phyloP scores from a whole-genome alignment of 1,140 invertebrate genomes.

The Sitobion miscanthi region DNA sequence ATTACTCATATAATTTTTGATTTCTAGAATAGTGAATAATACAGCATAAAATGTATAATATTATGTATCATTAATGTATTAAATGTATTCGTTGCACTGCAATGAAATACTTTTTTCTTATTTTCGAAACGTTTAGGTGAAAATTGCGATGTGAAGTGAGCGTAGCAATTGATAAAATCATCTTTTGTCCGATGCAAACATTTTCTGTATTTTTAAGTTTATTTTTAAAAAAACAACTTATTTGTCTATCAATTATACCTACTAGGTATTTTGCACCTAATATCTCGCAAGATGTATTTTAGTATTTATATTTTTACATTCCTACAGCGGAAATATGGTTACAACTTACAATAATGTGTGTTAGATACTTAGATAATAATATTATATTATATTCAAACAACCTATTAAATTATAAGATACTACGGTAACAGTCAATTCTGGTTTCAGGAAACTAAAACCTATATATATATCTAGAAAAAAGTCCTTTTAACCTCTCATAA shows the following conservation, averaged over 20 bases:
- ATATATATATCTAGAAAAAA: not conserved
- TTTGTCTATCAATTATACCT: not conserved
- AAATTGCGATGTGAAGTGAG: not conserved
- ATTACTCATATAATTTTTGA: not conserved
- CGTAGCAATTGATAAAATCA: not conserved
- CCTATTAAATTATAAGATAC: not conserved
- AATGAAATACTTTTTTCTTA: not conserved
- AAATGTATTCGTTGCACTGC: not conserved
- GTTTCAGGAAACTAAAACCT: not conserved
- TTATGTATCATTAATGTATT: no score
- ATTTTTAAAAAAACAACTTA: no score
- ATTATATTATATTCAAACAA: not conserved
- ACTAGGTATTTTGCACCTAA: not conserved
- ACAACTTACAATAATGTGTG: no score
- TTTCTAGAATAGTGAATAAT: not conserved
- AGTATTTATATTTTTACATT: not conserved
- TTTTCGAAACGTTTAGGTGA: not conserved
- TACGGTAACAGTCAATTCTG: not conserved
- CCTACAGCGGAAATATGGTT: not conserved
- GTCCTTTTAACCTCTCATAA: not conserved
- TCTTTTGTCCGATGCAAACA: not conserved
- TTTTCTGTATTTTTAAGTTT: no score
- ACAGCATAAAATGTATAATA: not conserved
- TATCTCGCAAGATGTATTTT: not conserved
- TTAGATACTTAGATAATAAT: not conserved